Evolutionary conservation across 2,797 vertebrate genomes (phyloP), one percentile per base, ranked within the genome.

Genomic region (Scarus forsteni): DNA sequence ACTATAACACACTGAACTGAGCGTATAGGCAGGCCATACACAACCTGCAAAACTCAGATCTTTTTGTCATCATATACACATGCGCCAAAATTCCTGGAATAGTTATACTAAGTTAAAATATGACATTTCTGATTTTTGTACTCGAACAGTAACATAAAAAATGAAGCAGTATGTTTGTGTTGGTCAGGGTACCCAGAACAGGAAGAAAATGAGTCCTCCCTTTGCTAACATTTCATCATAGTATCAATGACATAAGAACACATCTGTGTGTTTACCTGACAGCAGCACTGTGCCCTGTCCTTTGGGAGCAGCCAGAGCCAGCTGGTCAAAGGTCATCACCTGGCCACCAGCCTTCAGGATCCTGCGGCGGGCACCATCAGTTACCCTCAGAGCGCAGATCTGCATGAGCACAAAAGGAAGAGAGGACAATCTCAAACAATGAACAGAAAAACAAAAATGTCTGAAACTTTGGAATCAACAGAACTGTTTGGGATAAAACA

Each of bases 281-380:
- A 98, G 93, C 82, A 98, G 92, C 66, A 98, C 96, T 0, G 97
- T 97, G 81, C 95, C 95, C 1, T 95, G 93, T 89, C 97, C 97
- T 89, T 96, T 97, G 44, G 97, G 96, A 27, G 96, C 70, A 73
- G 95, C 91, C 90, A 98, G 81, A 35, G 97, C 97, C 86, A 98
- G 85, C 90, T 98, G 97, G 86, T 98, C 97, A 27, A 98, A 96
- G 66, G 97, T 98, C 85, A 98, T 93, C 77, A 98, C 94, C 83
- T 97, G 89, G 60, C 97, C 97, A 0, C 96, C 97, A 1, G 97
- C 85, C 81, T 96, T 96, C 65, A 97, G 88, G 86, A 98, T 96
- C 53, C 96, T 95, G 70, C 83, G 92, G 9, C 96, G 95, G 38
- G 96, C 96, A 0, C 95, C 93, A 34, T 94, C 92, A 0, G 94